Base-by-base conservation (phyloP, 2,113 vertebrate species). In the Odontesthes bonariensis region DNA sequence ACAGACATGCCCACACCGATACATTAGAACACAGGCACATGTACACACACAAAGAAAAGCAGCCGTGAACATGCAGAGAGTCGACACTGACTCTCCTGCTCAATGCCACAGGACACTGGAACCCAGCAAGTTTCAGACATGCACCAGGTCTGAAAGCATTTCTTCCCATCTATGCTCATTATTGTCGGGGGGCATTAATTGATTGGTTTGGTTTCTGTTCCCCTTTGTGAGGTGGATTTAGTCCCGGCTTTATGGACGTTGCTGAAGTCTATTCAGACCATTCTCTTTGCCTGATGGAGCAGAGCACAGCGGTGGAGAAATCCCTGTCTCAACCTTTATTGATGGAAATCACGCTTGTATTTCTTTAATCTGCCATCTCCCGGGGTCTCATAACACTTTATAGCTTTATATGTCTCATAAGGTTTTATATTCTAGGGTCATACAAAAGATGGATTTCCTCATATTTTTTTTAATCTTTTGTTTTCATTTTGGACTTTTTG, bases 151-250 rank as follows among this genome's bases (percentile, higher is more conserved):
- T 92, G 87, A 92, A 91, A 90, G 88, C 86, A 71, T 87, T 85
- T 89, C 73, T 77, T 53, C 77, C 56, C 22, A 63, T 73, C 83
- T 74, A 8, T 80, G 63, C 74, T 68, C 16, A 57, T 81, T 69
- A 83, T 82, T 83, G 71, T 82, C 20, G 82, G 73, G 68, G 69
- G 78, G 75, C 86, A 86, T 89, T 90, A 88, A 92, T 92, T 92
- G 93, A 93, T 93, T 79, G 87, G 78, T 73, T 87, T 86, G 77
- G 72, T 87, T 83, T 91, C 72, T 79, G 47, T 86, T 76, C 80
- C 75, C 72, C 59, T 89, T 92, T 90, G 81, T 91, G 81, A 77
- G 69, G 83, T 81, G 75, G 80, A 75, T 87, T 82, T 83, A 83
- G 83, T 77, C 72, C 70, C 63, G 79, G 70, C 75, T 88, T 88